A percentile compares a stretch with the other conserved stretches of the same genome.
These are phyloP conservation scores for Halcyon malimbica DNA, from an alignment of 2,113 vertebrate species.

Conservation along the genomic window DNA sequence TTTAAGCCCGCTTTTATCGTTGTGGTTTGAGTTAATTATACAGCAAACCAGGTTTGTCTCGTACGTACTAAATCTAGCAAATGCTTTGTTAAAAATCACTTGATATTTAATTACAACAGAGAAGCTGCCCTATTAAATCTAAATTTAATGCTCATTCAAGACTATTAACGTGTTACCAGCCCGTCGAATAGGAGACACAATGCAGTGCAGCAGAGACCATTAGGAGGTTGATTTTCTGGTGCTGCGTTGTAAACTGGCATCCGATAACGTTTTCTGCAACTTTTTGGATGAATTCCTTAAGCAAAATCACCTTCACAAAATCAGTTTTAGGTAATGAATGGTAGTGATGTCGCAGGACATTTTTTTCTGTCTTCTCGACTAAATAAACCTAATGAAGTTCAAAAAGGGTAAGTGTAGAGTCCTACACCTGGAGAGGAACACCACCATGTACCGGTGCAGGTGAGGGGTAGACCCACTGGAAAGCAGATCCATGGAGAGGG, in stretches of 20 bases:
- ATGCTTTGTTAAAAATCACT: slow-evolving; percentile 64
- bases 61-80: slow-evolving; percentile 63
- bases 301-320: not conserved
- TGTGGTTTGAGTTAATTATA: slow-evolving; percentile 56
- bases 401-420: no score
- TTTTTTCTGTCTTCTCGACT: no score
- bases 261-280: not conserved
- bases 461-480: no score
- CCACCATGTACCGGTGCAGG: no score
- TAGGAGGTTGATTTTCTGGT: not conserved
- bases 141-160: slow-evolving; percentile 70
- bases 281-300: not conserved
- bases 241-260: not conserved
- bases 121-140: slow-evolving; percentile 68
- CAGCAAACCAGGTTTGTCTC: slow-evolving; percentile 49
- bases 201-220: not conserved
- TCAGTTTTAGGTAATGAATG: not conserved
- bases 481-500: no score
- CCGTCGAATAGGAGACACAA: slow-evolving; percentile 3
- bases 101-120: slow-evolving; percentile 71
- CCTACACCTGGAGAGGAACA: no score
- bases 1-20: slow-evolving; percentile 34
- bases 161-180: slow-evolving; percentile 58
- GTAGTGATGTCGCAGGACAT: fast-evolving
- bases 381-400: no score